Conservation (phyloP, 2,888 invertebrate genomes). For the Caenorhabditis sp. region DNA sequence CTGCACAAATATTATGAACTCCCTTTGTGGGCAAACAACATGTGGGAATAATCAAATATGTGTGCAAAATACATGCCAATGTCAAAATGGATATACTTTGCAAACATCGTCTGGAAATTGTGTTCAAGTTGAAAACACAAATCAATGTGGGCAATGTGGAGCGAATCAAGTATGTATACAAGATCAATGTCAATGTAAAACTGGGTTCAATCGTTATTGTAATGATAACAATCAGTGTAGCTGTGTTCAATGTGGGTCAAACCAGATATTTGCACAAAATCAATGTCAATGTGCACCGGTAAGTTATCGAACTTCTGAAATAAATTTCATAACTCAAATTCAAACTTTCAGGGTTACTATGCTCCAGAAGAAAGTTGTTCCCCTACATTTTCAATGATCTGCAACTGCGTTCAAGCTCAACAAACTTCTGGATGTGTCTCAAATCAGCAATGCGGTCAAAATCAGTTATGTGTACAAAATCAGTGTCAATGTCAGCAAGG, state of each 20-base stretch:
- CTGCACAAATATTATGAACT: slow-evolving; percentile 51
- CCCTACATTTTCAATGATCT: not conserved
- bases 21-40: slow-evolving; percentile 11
- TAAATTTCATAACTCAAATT: not conserved
- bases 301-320: slow-evolving; percentile 1
- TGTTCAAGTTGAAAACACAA: not conserved
- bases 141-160: slow-evolving; percentile 11
- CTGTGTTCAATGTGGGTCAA: slow-evolving; percentile 25
- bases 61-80: slow-evolving; percentile 39
- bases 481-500: slow-evolving; percentile 35
- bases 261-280: slow-evolving; percentile 20
- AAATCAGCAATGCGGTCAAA: slow-evolving; percentile 19
- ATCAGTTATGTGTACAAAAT: slow-evolving; percentile 39
- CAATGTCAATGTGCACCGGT: slow-evolving; percentile 19
- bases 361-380: slow-evolving; percentile 4
- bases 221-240: slow-evolving; percentile 21
- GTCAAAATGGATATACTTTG: slow-evolving; percentile 20
- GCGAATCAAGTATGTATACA: slow-evolving; percentile 30
- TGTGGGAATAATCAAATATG: slow-evolving; percentile 36
- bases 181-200: slow-evolving; percentile 40
- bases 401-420: not conserved
- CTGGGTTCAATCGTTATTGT: not conserved
- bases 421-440: slow-evolving; percentile 3
- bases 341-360: slow-evolving; percentile 22
- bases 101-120: not conserved